Evolutionary conservation across 1,140 invertebrate species (phyloP).

Genomic region (Campodea augens): DNA sequence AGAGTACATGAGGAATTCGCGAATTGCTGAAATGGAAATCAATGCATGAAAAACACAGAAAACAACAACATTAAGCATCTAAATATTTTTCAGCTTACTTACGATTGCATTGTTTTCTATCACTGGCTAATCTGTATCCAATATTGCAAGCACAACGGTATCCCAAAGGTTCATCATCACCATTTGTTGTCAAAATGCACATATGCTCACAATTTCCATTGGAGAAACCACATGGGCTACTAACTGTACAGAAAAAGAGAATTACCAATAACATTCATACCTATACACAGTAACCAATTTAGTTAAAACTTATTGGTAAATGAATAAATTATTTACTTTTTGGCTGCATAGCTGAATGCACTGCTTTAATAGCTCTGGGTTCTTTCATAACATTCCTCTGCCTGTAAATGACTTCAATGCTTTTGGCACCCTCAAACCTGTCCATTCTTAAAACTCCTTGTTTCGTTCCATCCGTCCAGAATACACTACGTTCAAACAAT

Average conservation of each 20-base stretch:
- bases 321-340: conserved; percentile 19
- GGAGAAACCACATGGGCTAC: conserved; percentile 75
- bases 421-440: conserved; percentile 59
- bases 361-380: conserved; percentile 61
- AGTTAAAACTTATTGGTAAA: neutral
- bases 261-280: no score
- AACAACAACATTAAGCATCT: neutral
- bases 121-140: conserved; percentile 54
- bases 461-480: conserved; percentile 89
- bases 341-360: conserved; percentile 58
- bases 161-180: conserved; percentile 57
- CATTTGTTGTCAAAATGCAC: conserved; percentile 73
- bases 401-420: conserved; percentile 59
- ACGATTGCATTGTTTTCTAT: conserved; percentile 63
- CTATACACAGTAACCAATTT: no score
- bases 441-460: conserved; percentile 82
- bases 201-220: conserved; percentile 88
- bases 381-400: conserved; percentile 51
- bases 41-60: conserved; percentile 2
- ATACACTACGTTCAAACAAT: conserved; percentile 77
- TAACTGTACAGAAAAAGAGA: conserved; percentile 24
- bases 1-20: conserved; percentile 90
- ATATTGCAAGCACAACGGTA: conserved; percentile 88
- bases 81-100: conserved; percentile 16
- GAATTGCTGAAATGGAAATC: conserved; percentile 34